Base-by-base conservation (phyloP, 2,888 invertebrate species). In the Epinotia ramella region DNA sequence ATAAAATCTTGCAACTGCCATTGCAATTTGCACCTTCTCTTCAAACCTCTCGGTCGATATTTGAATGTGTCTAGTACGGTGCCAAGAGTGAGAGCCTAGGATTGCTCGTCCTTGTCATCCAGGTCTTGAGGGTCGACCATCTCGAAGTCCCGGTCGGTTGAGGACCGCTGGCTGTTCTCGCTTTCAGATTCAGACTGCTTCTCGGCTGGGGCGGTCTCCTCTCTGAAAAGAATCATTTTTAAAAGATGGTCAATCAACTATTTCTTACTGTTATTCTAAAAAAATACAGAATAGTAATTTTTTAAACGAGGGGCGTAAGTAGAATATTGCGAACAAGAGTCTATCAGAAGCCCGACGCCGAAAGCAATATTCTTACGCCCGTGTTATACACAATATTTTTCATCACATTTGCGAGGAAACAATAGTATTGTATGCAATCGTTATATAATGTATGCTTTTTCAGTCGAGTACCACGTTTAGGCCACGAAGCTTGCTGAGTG, bases 121-220 rank as follows among this genome's bases (percentile, higher is more conserved):
- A 96, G 87, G 83, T 97, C 97, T 20, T 95, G 96, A 46, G 96
- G 95, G 84, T 97, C 97, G 70, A 98, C 96, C 87, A 98, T 97
- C 93, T 98, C 98, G 89, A 98, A 98, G 94, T 98, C 98, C 83
- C 97, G 96, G 81, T 97, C 98, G 0, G 97, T 97, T 80, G 97
- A 97, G 16, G 97, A 97, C 73, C 97, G 96, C 84, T 97, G 96
- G 82, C 97, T 97, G 84, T 96, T 96, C 87, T 97, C 97, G 1
- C 97, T 97, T 83, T 98, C 98, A 16, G 97, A 97, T 86, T 97
- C 98, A 0, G 97, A 97, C 1, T 89, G 87, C 64, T 93, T 94
- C 68, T 94, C 91, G 16, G 80, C 75, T 65, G 80, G 63, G 7
- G 67, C 83, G 49, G 9, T 82, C 78, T 80, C 83, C 64, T 83